Base-by-base conservation (phyloP, 2,888 invertebrate genomes). In the Pyrocoelia pectoralis region DNA sequence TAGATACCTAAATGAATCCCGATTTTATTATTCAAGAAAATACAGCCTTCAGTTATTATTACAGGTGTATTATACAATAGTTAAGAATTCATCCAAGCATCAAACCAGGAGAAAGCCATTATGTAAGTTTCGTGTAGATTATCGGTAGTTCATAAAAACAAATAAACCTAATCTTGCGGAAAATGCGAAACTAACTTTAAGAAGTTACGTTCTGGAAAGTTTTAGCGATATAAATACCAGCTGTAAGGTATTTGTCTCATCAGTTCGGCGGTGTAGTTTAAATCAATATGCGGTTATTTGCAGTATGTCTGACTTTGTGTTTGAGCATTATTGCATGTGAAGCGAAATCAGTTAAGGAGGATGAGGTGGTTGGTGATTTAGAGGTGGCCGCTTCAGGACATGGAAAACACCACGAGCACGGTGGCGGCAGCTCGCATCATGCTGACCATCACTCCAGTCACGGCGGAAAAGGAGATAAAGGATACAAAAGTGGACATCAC, bases 381-480 rank as follows among this genome's bases (percentile, higher is more conserved):
- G 61, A 61, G 54, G 61, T 64, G 19, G 66, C 61, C 9, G 62
- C 56, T 24, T 50, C 64, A 8, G 57, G 65, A 6, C 52, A 57
- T 50, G 61, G 61, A 19, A 61, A 68, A 13, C 84, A 85, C 70
- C 86, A 87, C 72, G 88, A 88, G 76, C 83, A 84, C 56, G 89
- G 89, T 13, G 90, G 89, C n/a, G 91, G 91, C 0, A 85, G 88
- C 70, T 86, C 88, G 61, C 88, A 90, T 73, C 88, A 89, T 70
- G 84, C 85, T 1, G 85, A 89, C 61, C 89, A 90, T 73, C 88
- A 89, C 75, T 85, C 87, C 62, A 86, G 88, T 33, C 87, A 92
- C 74, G 92, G 90, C 0, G 89, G 90, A 66, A 92, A 93, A 75
- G 90, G 89, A 0, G 90, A 91, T 63, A 92, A 93, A 73, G 93